Base-by-base conservation (phyloP, 2,113 vertebrate genomes). In the Podocnemis expansa region DNA sequence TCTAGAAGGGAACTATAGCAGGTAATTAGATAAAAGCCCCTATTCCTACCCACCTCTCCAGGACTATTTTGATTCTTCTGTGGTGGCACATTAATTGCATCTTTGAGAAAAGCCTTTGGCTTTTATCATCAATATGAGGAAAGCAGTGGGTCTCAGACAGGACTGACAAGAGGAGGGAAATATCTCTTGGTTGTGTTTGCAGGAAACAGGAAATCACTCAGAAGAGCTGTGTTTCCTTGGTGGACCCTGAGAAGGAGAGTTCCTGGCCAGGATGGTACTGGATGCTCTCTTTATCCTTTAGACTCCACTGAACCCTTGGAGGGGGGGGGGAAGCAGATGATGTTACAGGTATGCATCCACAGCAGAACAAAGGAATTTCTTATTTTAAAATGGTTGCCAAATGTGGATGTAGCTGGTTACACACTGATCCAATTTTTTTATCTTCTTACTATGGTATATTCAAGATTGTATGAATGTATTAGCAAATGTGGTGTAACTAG, bases 11-110 rank as follows among this genome's bases (percentile, higher is more conserved):
- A 54, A 47, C 43, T 13, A 11, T 0, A 87, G 47, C 45, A 78
- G 43, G 84, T 89, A 54, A 87, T 45, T 87, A 93, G 91, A 82
- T 31, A n/a, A 24, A 60, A 78, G 16, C 5, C 60, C 52, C 17
- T n/a, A 27, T 47, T 10, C 5, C 86, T 78, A 58, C 41, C 47
- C 49, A 34, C 43, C 85, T 16, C 13, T 47, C 47, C 54, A 38
- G 47, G 8, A 8, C 60, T 17, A 78, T 38, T 75, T 1, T 70
- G 3, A 47, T 10, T 8, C 12, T 49, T 55, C 25, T 38, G 6
- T 34, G 38, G 43, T 54, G 8, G 45, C 27, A 34, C 49, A 82
- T 58, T n/a, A 27, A 29, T 76, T n/a, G 19, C 31, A 14, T n/a
- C 55, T 84, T 41, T 27, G 34, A 25, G 16, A 56, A 54, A n/a